Percentiles rank a stretch among this genome's conserved stretches.
Evolutionary conservation across 2,113 vertebrate species (phyloP).

Genomic region (Mungos mungo): DNA sequence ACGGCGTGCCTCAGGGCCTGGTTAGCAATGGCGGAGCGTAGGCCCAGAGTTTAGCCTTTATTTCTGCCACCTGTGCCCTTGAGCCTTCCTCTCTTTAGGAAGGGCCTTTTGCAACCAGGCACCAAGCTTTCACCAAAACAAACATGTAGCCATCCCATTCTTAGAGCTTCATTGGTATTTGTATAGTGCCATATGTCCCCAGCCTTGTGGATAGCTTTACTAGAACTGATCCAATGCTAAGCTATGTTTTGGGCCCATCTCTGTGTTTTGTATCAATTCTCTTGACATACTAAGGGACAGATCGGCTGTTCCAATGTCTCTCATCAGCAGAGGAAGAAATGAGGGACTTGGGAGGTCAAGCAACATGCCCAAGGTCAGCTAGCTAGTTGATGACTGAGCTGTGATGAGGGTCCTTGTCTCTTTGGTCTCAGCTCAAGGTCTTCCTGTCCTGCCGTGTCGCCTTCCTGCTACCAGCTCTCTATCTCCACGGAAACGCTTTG

Average conservation of each 20-base stretch:
- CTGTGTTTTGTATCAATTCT: not conserved
- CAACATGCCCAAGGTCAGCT: no score
- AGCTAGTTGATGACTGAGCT: not conserved
- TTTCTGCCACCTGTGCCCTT: not conserved
- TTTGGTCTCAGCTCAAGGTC: not conserved
- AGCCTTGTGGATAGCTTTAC: not conserved
- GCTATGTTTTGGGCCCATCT: not conserved
- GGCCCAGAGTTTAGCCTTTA: not conserved
- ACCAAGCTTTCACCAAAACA: not conserved
- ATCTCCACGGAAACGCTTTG: not conserved
- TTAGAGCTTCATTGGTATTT: not conserved
- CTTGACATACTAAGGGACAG: not conserved
- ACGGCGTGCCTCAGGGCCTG: rapidly evolving
- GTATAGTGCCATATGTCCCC: not conserved
- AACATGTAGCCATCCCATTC: not conserved
- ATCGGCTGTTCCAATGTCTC: not conserved
- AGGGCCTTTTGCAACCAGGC: not conserved
- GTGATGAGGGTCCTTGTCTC: not conserved
- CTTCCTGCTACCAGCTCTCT: not conserved
- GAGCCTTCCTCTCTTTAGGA: not conserved
- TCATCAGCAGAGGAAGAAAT: not conserved
- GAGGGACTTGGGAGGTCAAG: not conserved
- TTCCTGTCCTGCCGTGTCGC: not conserved
- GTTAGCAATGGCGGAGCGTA: not conserved
- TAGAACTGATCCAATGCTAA: not conserved